These are phyloP conservation scores for Drosophila mimica DNA, from an alignment of 2,888 invertebrate genomes.

Conservation along the genomic window DNA sequence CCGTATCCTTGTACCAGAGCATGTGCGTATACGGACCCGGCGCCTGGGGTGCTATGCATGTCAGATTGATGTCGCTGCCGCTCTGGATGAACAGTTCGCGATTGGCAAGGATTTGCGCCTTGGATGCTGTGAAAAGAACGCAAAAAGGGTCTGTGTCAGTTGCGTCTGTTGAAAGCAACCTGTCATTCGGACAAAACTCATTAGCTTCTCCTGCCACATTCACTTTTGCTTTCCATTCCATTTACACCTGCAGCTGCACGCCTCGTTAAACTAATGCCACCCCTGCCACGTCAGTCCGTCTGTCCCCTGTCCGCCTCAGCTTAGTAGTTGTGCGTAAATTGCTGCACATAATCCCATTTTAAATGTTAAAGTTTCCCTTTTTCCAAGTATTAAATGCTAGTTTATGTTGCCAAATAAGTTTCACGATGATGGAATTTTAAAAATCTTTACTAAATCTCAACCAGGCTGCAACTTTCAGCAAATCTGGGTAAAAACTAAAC, in stretches of 20 bases:
- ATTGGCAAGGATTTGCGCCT: slow-evolving; percentile 94
- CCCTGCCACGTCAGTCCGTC: not conserved
- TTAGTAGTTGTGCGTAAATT: not conserved
- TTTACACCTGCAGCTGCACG: slow-evolving; percentile 12
- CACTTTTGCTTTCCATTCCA: slow-evolving; percentile 8
- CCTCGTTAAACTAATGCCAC: slow-evolving; percentile 23
- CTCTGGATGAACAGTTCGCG: slow-evolving; percentile 94
- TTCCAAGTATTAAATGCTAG: slow-evolving; percentile 25
- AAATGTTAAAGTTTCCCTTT: slow-evolving; percentile 27
- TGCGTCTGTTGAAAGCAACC: slow-evolving; percentile 9
- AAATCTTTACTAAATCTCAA: slow-evolving; percentile 19
- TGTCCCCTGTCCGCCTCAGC: not conserved
- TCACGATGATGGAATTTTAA: slow-evolving; percentile 17
- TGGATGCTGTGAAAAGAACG: slow-evolving; percentile 89
- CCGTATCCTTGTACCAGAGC: slow-evolving; percentile 93
- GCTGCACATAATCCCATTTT: slow-evolving; percentile 19
- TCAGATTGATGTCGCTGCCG: slow-evolving; percentile 96
- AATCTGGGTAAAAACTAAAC: slow-evolving; percentile 8
- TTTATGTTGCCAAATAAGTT: slow-evolving; percentile 31
- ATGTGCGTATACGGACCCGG: slow-evolving; percentile 89
- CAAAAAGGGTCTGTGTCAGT: slow-evolving; percentile 47
- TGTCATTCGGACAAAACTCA: slow-evolving; percentile 37
- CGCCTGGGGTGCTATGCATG: slow-evolving; percentile 92
- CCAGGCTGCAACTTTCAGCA: slow-evolving; percentile 21
- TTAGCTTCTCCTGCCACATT: slow-evolving; percentile 31